Conservation (phyloP, 2,888 invertebrate species). For the Euplagia quadripunctaria region DNA sequence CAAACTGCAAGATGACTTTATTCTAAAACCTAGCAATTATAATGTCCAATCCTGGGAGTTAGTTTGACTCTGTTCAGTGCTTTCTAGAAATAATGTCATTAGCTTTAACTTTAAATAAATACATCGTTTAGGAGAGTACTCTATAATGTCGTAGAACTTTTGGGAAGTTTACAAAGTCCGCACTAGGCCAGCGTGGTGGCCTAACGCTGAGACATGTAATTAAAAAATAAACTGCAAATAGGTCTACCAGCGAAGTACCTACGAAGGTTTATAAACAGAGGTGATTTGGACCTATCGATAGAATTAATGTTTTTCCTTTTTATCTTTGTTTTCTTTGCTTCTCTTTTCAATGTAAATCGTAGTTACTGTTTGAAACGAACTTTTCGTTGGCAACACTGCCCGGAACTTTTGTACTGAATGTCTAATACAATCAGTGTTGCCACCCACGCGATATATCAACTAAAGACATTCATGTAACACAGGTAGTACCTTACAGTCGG, state of each 20-base stretch:
- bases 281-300: not conserved
- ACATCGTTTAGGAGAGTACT: too few species aligned
- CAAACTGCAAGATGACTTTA: too few species aligned
- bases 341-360: not conserved
- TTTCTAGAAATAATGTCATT: not conserved
- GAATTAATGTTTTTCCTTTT: not conserved
- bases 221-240: not conserved
- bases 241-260: not conserved
- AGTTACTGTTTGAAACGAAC: too few species aligned
- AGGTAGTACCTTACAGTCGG: slow-evolving; percentile 25
- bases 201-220: not conserved
- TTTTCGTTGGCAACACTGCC: not conserved
- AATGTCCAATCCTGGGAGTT: not conserved
- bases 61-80: not conserved
- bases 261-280: not conserved
- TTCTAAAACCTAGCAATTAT: too few species aligned
- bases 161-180: not conserved
- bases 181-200: not conserved
- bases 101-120: too few species aligned
- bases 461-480: slow-evolving; percentile 19
- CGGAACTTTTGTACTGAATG: not conserved
- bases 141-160: not conserved
- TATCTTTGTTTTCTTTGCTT: not conserved
- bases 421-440: not conserved
- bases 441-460: slow-evolving; percentile 4